Evolutionary conservation across 2,888 invertebrate genomes (phyloP), one percentile per base, ranked within the genome.

Genomic region (Campoplex nolae): DNA sequence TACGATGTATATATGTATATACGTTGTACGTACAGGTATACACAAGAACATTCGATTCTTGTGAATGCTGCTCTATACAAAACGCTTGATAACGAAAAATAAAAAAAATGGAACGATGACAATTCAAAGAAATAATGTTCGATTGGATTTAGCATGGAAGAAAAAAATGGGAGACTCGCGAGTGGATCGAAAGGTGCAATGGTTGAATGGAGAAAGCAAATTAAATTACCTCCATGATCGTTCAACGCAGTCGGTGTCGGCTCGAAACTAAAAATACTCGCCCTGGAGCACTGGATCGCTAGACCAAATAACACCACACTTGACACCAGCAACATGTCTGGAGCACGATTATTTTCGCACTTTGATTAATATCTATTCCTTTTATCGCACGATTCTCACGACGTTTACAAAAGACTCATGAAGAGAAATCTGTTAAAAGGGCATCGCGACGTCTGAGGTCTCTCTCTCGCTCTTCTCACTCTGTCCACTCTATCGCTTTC

Each of bases 151-250:
- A n/a, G 23, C 45, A 1, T 0, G 13, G 13, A 23, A 9, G 16
- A 42, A 16, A 54, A 54, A 16, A 13, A 38, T n/a, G 4, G 8
- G 68, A 73, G 11, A 45, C 3, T 28, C 1, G 51, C 54, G 11
- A 73, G 76, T 58, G 0, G 32, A n/a, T 3, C 23, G 23, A 42
- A 65, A 76, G 81, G 73, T 83, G 76, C 45, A 85, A 85, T 68
- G 84, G 73, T 62, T 35, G 83, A 32, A 62, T 70, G 79, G 83
- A 79, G 83, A 85, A 86, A 80, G 78, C 88, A 90, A 90, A 91
- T 89, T 88, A 91, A 90, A 91, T 93, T 92, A 94, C 94, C 93
- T 93, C 93, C 94, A 93, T 93, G 93, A 92, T 94, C 92, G 93
- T 92, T 93, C 91, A 92, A 91, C 90, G 93, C 92, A 90, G 92